Percentiles rank a stretch among this genome's conserved stretches.
phyloP scores from a whole-genome alignment of 2,888 invertebrate genomes.

The Tuberolachnus salignus region DNA sequence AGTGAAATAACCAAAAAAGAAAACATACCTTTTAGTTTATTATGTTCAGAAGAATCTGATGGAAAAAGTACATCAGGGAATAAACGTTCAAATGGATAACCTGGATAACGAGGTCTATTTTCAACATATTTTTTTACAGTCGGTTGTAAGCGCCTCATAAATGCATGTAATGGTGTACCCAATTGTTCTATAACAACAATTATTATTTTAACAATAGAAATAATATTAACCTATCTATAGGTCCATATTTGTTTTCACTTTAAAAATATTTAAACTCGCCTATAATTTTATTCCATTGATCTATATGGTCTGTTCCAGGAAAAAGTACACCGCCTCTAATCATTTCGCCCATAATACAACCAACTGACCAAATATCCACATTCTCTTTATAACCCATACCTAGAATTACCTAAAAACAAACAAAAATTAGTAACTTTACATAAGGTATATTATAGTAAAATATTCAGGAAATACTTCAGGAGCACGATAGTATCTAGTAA shows the following conservation, averaged over 20 bases:
- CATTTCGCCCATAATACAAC: slow-evolving; percentile 98
- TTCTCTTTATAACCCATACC: slow-evolving; percentile 65
- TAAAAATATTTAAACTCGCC: slow-evolving; percentile 66
- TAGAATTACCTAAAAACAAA: slow-evolving; percentile 64
- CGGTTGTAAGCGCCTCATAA: slow-evolving; percentile 95
- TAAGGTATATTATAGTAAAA: neutral
- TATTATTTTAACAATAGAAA: too few relatives aligned
- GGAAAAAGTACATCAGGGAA: slow-evolving; percentile 99
- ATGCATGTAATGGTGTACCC: slow-evolving; percentile 94
- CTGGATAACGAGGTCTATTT: slow-evolving; percentile 93
- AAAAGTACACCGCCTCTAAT: slow-evolving; percentile 92
- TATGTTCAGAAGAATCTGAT: slow-evolving; percentile 93
- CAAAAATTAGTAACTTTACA: slow-evolving; percentile 4
- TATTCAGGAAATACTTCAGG: slow-evolving; percentile 93
- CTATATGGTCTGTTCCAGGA: slow-evolving; percentile 98
- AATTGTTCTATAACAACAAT: slow-evolving; percentile 76
- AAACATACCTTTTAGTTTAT: slow-evolving; percentile 80
- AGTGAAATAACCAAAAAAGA: too few relatives aligned
- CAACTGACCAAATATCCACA: slow-evolving; percentile 99
- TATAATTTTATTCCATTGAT: slow-evolving; percentile 99
- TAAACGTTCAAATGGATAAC: slow-evolving; percentile 93
- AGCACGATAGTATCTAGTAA: slow-evolving; percentile 92
- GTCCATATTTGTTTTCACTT: slow-evolving; percentile 61
- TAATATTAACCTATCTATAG: neutral
- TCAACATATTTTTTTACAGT: slow-evolving; percentile 99